Base-by-base conservation (phyloP, 2,113 vertebrate genomes). In the Sminthopsis crassicaudata region DNA sequence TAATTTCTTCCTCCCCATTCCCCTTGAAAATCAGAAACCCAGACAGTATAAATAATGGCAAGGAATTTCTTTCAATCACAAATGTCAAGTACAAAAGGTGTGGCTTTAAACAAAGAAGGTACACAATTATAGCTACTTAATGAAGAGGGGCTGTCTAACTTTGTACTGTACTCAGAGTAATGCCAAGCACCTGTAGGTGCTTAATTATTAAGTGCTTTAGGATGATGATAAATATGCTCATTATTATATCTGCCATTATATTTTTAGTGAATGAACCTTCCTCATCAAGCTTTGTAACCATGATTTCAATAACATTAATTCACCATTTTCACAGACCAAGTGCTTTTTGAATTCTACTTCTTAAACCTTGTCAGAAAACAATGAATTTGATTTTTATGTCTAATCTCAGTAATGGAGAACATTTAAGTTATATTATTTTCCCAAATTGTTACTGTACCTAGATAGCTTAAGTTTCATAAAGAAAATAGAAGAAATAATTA, bases 291-390 rank as follows among this genome's bases (percentile, higher is more conserved):
- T 96, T 96, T 96, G 91, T n/a, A 97, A 96, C 91, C 95, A 90
- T 23, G 1, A 90, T 93, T 96, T 95, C 95, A 95, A 95, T 46
- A 50, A 93, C 84, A 93, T 95, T 94, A 97, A 98, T 97, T 97
- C 96, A 93, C 26, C 93, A 60, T 90, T 88, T 95, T 94, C 92
- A 53, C 23, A 91, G 46, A 92, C 94, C 54, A 6, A 95, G 55
- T 50, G 94, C 91, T 92, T 95, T 96, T 89, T 92, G 90, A 91
- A 96, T 93, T 67, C 91, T 42, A 92, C 96, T 88, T 94, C 97
- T 97, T 94, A 93, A 96, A 95, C 50, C 95, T 95, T 97, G 97
- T 97, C 97, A 97, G 55, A 97, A 97, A 98, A 97, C 97, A 98
- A 97, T 96, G 96, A 90, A 0, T 55, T 95, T 93, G 91, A 96